phyloP scores from a whole-genome alignment of 1,140 invertebrate species.

The Geopemphigus sp. region DNA sequence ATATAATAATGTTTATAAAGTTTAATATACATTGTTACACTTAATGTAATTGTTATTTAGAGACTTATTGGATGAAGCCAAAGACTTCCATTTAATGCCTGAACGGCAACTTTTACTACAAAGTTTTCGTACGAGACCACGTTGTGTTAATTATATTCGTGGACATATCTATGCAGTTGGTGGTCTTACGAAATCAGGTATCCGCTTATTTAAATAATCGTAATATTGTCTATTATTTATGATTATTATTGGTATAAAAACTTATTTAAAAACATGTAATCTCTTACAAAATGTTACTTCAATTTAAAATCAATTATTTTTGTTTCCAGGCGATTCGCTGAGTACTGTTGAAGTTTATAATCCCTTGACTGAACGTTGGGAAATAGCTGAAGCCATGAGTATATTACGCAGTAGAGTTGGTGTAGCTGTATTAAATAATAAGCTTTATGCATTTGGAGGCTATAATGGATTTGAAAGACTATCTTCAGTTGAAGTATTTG shows the following conservation, averaged over 20 bases:
- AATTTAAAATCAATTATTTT: background rate
- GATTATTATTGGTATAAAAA: background rate
- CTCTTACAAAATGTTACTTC: no score
- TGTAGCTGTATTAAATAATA: conserved; percentile 75
- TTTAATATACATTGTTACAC: no score
- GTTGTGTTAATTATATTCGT: conserved; percentile 71
- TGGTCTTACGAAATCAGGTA: conserved; percentile 76
- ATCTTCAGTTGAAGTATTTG: conserved; percentile 85
- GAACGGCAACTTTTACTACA: conserved; percentile 74
- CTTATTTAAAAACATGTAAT: background rate
- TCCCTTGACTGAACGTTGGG: conserved; percentile 71
- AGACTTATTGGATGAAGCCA: conserved; percentile 79
- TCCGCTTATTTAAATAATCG: conserved; percentile 23
- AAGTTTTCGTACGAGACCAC: conserved; percentile 72
- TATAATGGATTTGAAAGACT: conserved; percentile 81
- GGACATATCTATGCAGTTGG: conserved; percentile 88
- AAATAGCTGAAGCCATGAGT: conserved; percentile 78
- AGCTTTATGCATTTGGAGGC: conserved; percentile 72
- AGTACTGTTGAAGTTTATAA: conserved; percentile 86
- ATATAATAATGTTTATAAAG: no score
- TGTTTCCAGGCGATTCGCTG: conserved; percentile 70
- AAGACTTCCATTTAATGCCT: conserved; percentile 82
- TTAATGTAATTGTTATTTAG: conserved; percentile 55
- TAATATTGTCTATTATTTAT: background rate
- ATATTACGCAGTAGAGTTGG: conserved; percentile 81